These are phyloP conservation scores for Gymnogyps californianus DNA, from an alignment of 2,113 vertebrate genomes.

Conservation along the genomic window DNA sequence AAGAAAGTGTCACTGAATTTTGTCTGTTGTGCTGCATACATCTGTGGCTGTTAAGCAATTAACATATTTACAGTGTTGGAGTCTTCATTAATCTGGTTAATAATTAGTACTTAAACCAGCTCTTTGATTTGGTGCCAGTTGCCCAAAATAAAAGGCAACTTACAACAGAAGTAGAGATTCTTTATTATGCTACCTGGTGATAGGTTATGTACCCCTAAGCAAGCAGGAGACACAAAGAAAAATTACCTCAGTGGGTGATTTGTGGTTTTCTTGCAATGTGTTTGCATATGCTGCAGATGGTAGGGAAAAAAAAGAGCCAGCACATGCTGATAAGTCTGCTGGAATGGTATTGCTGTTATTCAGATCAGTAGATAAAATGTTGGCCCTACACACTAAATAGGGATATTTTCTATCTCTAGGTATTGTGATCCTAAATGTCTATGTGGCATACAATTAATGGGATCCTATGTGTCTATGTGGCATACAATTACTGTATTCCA, in stretches of 20 bases:
- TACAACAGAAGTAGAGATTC: neutral
- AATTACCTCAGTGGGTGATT: slow-evolving; percentile 9
- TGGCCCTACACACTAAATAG: neutral
- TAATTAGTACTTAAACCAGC: neutral
- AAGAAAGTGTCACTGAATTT: neutral
- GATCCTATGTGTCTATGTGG: neutral
- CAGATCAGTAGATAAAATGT: neutral
- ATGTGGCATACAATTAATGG: neutral
- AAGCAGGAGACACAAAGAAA: neutral
- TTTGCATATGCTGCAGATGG: slow-evolving; percentile 34
- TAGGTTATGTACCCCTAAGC: neutral
- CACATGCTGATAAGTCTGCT: slow-evolving; percentile 7
- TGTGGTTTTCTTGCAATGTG: slow-evolving; percentile 15
- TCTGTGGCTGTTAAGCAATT: neutral
- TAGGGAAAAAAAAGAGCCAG: neutral
- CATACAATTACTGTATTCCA: neutral
- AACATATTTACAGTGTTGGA: neutral
- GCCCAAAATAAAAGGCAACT: neutral
- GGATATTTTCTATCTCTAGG: neutral
- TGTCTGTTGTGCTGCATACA: neutral
- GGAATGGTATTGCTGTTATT: neutral
- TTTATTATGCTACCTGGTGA: neutral
- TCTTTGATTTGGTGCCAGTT: neutral
- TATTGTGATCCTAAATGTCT: neutral
- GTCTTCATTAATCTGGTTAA: neutral